Percentiles rank a stretch among this genome's conserved stretches.
Evolutionary conservation across 2,888 invertebrate species (phyloP).

Genomic region (Platycheirus albimanus): DNA sequence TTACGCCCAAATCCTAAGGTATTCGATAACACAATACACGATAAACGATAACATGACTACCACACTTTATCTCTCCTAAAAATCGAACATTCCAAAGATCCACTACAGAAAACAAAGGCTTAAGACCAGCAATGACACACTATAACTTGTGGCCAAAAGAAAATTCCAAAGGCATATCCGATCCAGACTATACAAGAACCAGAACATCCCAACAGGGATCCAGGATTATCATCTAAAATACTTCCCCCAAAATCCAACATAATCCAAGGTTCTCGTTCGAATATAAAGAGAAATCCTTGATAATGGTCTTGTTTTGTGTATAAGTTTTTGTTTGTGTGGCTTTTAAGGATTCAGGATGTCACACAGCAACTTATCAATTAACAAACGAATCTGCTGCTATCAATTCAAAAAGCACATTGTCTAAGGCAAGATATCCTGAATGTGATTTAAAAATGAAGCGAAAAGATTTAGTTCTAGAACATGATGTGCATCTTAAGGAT

Average conservation of each 20-base stretch:
- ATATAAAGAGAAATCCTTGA: conserved; percentile 14
- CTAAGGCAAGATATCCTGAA: background rate
- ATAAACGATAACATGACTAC: background rate
- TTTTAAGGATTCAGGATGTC: conserved; percentile 21
- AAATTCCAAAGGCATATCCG: conserved; percentile 11
- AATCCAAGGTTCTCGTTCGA: conserved; percentile 23
- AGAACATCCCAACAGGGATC: background rate
- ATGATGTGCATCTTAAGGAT: conserved; percentile 63
- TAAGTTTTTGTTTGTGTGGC: background rate
- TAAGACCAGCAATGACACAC: conserved; percentile 15
- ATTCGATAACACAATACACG: no score
- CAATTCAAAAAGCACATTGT: conserved; percentile 44
- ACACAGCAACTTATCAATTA: conserved; percentile 29
- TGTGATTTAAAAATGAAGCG: conserved; percentile 58
- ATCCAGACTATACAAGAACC: no score
- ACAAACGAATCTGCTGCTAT: background rate
- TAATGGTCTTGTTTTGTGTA: background rate
- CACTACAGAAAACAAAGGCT: background rate
- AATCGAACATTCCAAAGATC: background rate
- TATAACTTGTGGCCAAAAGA: conserved; percentile 3
- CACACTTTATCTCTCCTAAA: background rate
- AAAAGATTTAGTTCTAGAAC: conserved; percentile 68
- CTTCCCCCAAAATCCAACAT: conserved; percentile 14
- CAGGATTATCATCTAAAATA: background rate
- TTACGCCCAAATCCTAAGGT: background rate